phyloP scores from a whole-genome alignment of 2,797 vertebrate species.

The Vireo griseus region DNA sequence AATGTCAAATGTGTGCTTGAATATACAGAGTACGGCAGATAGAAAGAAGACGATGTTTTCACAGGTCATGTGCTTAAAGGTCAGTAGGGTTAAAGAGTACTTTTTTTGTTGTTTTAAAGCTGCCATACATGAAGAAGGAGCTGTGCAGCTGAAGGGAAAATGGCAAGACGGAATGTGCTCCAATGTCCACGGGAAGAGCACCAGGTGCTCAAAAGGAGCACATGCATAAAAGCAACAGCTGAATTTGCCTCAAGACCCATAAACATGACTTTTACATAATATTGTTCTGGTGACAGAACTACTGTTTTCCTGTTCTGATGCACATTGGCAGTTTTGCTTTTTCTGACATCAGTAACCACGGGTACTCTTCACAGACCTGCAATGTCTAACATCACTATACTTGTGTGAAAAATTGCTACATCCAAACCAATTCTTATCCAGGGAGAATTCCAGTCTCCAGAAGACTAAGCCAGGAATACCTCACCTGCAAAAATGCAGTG shows the following conservation, averaged over 20 bases:
- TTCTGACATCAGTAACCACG: neutral
- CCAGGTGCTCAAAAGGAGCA: rapidly evolving
- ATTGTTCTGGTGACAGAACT: neutral
- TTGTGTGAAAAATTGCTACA: neutral
- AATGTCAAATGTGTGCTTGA: conserved; percentile 48
- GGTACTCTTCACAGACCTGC: neutral
- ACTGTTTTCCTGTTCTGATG: neutral
- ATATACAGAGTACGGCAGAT: conserved; percentile 22
- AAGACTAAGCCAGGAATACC: neutral
- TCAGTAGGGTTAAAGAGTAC: neutral
- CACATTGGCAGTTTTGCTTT: neutral
- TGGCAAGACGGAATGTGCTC: neutral
- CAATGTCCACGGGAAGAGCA: neutral
- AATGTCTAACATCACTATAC: rapidly evolving
- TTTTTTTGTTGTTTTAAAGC: conserved; percentile 21
- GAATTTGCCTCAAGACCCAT: neutral
- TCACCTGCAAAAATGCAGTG: neutral
- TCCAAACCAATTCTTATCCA: neutral
- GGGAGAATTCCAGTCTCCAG: neutral
- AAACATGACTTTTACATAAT: neutral
- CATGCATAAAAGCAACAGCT: neutral
- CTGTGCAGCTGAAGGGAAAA: conserved; percentile 11
- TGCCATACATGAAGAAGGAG: conserved; percentile 13
- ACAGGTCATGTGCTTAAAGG: conserved; percentile 45
- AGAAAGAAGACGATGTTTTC: conserved; percentile 60